These are phyloP conservation scores for Podargus strigoides DNA, from an alignment of 2,797 vertebrate species.

Conservation along the genomic window DNA sequence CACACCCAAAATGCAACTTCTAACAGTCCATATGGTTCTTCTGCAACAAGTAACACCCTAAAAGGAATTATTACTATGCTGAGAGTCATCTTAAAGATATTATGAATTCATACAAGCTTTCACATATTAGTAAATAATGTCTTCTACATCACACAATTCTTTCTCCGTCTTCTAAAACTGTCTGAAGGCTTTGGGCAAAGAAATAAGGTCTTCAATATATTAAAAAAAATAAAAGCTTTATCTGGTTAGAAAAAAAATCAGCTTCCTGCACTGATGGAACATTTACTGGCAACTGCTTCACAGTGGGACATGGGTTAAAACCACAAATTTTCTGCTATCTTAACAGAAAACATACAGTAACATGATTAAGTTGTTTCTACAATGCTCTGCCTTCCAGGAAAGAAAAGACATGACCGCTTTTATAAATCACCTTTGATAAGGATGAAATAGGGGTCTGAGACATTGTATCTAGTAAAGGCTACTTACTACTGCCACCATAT, in stretches of 20 bases:
- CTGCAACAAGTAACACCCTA: background rate
- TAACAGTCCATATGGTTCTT: background rate
- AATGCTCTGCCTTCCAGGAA: background rate
- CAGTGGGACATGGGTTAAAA: background rate
- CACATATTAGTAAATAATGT: background rate
- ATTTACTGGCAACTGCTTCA: background rate
- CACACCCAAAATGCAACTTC: background rate
- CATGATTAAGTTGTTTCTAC: background rate
- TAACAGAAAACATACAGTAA: background rate
- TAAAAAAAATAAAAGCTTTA: background rate
- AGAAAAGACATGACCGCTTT: background rate
- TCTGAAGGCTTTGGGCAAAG: background rate
- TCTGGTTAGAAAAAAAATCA: conserved; percentile 11
- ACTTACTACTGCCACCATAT: background rate
- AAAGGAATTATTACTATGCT: background rate
- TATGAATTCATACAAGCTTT: background rate
- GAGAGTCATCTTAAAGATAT: background rate
- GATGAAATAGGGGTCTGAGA: background rate
- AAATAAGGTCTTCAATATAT: background rate
- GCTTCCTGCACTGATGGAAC: background rate
- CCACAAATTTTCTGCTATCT: background rate
- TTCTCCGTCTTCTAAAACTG: background rate
- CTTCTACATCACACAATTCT: background rate
- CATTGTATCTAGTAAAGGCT: background rate
- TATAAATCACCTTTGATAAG: background rate